These are phyloP conservation scores for Peromyscus leucopus DNA, from an alignment of 2,113 vertebrate species.

Conservation along the genomic window DNA sequence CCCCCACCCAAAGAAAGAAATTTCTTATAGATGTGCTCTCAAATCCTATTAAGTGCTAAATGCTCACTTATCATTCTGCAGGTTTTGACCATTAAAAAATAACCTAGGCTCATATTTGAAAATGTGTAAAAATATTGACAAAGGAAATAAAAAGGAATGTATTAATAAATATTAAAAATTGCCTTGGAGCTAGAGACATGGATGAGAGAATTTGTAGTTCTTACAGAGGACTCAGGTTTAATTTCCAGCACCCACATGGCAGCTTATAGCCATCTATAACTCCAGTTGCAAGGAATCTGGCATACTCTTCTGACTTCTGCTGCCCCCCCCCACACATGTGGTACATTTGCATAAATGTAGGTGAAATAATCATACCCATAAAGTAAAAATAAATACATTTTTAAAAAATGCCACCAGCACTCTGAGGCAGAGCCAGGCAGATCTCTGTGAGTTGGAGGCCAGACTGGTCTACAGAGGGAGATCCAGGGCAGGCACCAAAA, in stretches of 20 bases:
- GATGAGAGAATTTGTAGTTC: not conserved
- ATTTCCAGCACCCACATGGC: not conserved
- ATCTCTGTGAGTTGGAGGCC: no score
- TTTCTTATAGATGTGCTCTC: not conserved
- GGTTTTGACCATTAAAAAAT: not conserved
- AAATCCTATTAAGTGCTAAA: not conserved
- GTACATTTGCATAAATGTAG: no score
- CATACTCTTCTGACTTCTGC: not conserved
- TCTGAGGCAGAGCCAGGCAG: no score
- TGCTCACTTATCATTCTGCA: not conserved
- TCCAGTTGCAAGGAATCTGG: not conserved
- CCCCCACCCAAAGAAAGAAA: not conserved
- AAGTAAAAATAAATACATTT: not conserved
- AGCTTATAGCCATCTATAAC: not conserved
- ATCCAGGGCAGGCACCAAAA: no score
- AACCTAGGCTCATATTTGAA: slow-evolving; percentile 39
- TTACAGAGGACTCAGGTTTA: not conserved
- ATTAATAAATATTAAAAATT: slow-evolving; percentile 52
- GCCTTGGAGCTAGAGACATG: not conserved
- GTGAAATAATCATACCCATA: not conserved
- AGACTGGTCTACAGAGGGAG: no score
- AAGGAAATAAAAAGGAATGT: slow-evolving; percentile 7
- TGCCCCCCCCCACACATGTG: not conserved
- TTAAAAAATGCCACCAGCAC: no score
- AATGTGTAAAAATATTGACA: slow-evolving; percentile 18